Evolutionary conservation across 2,797 vertebrate genomes (phyloP).

Genomic region (Phaenicophaeus curvirostris): DNA sequence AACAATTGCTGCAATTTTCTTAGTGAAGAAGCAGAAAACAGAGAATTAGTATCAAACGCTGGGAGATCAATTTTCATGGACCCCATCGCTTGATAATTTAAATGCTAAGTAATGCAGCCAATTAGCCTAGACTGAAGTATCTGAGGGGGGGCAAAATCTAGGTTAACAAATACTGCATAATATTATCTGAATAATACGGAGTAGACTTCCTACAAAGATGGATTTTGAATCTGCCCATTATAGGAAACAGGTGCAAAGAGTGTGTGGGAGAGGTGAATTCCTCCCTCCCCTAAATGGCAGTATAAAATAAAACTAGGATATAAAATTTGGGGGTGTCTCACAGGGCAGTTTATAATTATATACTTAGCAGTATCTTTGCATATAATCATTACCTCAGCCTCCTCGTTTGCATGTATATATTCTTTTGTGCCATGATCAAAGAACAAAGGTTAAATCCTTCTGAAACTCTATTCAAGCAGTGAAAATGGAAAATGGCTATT

Average conservation of each 20-base stretch:
- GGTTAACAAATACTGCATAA: conserved; percentile 56
- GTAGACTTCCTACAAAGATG: conserved; percentile 13
- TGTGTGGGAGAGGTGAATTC: conserved; percentile 42
- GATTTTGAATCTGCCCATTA: conserved; percentile 29
- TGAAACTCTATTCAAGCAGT: conserved; percentile 57
- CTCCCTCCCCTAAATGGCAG: conserved; percentile 41
- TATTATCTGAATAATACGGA: conserved; percentile 42
- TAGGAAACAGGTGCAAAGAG: conserved; percentile 37
- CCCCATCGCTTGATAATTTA: conserved; percentile 31
- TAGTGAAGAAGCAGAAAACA: conserved; percentile 6
- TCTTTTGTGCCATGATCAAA: conserved; percentile 49
- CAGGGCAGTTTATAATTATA: conserved; percentile 67
- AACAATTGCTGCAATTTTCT: conserved; percentile 37
- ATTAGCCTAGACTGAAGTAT: conserved; percentile 59
- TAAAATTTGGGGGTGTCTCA: conserved; percentile 53
- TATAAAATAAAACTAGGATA: conserved; percentile 56
- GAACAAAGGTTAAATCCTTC: conserved; percentile 69
- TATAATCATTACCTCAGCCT: conserved; percentile 60
- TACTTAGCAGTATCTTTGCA: conserved; percentile 55
- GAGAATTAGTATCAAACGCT: conserved; percentile 24
- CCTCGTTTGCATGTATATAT: conserved; percentile 54
- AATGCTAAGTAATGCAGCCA: conserved; percentile 49
- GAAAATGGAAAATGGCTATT: conserved; percentile 57
- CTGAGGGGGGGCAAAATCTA: conserved; percentile 47
- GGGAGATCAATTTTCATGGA: conserved; percentile 42